Conservation (phyloP, 2,113 vertebrate species). For the Triplophysa tibetana region DNA sequence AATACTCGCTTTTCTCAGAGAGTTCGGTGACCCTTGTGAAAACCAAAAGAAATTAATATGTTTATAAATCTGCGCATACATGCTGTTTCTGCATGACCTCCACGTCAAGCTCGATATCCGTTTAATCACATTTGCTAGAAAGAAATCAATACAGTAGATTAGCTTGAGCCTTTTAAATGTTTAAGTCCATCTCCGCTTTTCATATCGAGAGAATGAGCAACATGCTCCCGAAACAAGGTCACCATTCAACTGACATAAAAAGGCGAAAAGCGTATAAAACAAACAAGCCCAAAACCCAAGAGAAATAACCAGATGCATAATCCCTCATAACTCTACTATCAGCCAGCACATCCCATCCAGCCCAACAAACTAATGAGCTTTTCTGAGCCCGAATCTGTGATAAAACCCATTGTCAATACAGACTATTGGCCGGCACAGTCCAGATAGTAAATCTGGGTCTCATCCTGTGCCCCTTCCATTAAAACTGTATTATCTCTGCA, state of each 20-base stretch:
- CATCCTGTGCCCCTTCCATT: slow-evolving; percentile 39
- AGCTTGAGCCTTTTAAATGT: slow-evolving; percentile 13
- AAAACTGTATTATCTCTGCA: slow-evolving; percentile 55
- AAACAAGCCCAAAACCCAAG: not conserved
- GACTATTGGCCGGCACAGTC: slow-evolving; percentile 44
- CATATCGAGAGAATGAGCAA: not conserved
- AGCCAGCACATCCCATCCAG: slow-evolving; percentile 1
- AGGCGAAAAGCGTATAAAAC: slow-evolving; percentile 18
- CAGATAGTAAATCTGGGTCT: slow-evolving; percentile 50
- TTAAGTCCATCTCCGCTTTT: not conserved
- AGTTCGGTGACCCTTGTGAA: too few relatives aligned
- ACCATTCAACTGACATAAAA: not conserved
- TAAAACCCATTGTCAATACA: slow-evolving; percentile 44
- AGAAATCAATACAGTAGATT: slow-evolving; percentile 21
- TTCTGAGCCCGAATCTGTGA: slow-evolving; percentile 15
- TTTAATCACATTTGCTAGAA: slow-evolving; percentile 29
- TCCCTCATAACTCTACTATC: slow-evolving; percentile 43
- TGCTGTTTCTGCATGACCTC: slow-evolving; percentile 12
- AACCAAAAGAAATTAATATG: too few relatives aligned
- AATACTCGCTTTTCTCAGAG: too few relatives aligned
- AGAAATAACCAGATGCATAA: slow-evolving; percentile 34
- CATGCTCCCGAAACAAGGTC: slow-evolving; percentile 24
- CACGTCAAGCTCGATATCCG: not conserved
- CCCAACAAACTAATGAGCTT: slow-evolving; percentile 44
- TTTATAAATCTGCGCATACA: not conserved